Evolutionary conservation across 1,140 invertebrate genomes (phyloP), one percentile per base, ranked within the genome.

Genomic region (Ceratina australensis): DNA sequence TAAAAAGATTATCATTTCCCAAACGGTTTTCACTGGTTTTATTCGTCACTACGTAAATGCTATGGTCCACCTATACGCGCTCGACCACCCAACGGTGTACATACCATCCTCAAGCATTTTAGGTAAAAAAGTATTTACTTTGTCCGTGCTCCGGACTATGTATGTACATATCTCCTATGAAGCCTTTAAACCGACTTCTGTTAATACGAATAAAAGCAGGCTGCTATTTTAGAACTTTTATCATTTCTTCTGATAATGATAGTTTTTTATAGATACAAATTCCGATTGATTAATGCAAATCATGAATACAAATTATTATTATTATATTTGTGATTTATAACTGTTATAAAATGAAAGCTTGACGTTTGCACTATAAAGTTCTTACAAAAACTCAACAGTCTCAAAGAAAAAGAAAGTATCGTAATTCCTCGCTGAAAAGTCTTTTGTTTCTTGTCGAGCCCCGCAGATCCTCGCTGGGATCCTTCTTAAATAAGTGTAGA

Each of bases 81-180:
- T 72, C 81, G 86, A 86, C 87, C 87, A 87, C 87, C 87, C 86
- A 85, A 84, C 72, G 78, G 77, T 83, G 74, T 64, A 72, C 80
- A 67, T 61, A 80, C 67, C 67, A 63, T 42, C 59, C 50, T 22
- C 60, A 18, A 26, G 10, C 52, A 26, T 26, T 80, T 47, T 42
- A 76, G 47, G 28, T 72, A 83, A 56, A 83, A 84, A 20, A 61
- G 7, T 66, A 74, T 75, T 67, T 66, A 60, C 54, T 49, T 64
- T 64, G 60, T 49, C n/a, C 1, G 28, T 13, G 26, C 1, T 16
- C 50, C 50, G 50, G 3, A 15, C 13, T 52, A 52, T 18, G 50
- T 78, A 72, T 63, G 57, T 64, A 72, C 49, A 47, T 63, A 63
- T 26, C 49, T 20, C 26, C 33, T 69, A 69, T 57, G 69, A 47